phyloP scores from a whole-genome alignment of 2,797 vertebrate species.

The Hoplostethus mediterraneus region DNA sequence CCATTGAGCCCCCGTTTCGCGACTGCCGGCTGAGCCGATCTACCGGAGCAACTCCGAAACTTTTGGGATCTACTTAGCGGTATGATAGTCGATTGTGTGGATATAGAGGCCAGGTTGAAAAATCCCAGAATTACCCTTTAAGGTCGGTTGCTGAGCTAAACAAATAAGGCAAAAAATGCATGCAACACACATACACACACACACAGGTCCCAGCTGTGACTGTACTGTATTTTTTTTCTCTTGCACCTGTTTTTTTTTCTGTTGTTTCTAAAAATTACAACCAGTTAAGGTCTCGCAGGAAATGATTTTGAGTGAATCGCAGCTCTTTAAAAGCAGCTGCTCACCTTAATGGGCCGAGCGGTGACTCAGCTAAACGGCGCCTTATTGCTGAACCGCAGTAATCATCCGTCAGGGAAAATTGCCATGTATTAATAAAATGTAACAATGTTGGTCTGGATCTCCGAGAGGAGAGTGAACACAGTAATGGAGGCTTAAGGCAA shows the following conservation, averaged over 20 bases:
- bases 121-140: no score
- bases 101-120: no score
- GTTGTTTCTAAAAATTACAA: constrained; percentile 3
- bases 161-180: no score
- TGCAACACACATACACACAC: no score
- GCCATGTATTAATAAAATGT: constrained; percentile 35
- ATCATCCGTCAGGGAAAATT: constrained; percentile 33
- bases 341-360: constrained; percentile 43
- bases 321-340: constrained; percentile 35
- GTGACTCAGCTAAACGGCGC: constrained; percentile 30
- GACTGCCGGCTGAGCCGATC: no score
- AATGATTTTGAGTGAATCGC: constrained; percentile 38
- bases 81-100: no score
- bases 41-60: no score
- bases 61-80: no score
- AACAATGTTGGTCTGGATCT: constrained; percentile 5
- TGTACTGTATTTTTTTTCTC: neutral
- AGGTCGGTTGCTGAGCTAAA: neutral
- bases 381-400: constrained; percentile 17
- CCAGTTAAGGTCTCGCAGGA: constrained; percentile 23
- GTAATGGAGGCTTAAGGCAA: neutral
- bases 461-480: neutral
- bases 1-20: no score
- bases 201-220: neutral
- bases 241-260: neutral